Evolutionary conservation across 2,113 vertebrate species (phyloP).

Genomic region (Campylomormyrus tamandua): DNA sequence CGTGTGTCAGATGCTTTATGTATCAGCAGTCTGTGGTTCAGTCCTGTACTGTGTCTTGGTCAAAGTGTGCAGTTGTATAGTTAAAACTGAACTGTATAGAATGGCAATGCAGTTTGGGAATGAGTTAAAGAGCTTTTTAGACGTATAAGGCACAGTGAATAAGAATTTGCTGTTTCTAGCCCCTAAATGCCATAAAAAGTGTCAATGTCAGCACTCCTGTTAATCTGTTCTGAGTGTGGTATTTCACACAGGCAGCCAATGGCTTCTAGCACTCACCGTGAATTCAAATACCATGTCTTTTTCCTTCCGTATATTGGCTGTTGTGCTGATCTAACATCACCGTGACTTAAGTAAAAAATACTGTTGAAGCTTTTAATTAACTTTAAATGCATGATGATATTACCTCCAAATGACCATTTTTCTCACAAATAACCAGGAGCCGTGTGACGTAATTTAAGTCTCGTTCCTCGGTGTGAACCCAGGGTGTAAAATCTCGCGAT

Average conservation of each 20-base stretch:
- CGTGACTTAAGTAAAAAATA: background rate
- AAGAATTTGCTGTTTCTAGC: background rate
- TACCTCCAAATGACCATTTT: background rate
- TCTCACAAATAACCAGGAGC: background rate
- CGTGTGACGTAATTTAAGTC: background rate
- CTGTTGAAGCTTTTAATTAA: background rate
- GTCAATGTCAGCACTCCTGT: background rate
- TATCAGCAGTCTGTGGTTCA: background rate
- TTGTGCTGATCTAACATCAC: background rate
- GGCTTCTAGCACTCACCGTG: background rate
- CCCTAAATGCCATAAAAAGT: background rate
- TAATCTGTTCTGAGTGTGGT: background rate
- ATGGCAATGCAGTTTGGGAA: background rate
- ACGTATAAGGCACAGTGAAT: background rate
- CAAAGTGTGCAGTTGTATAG: background rate
- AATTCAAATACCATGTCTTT: background rate
- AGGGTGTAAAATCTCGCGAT: background rate
- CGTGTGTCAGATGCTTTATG: background rate
- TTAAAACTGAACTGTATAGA: background rate
- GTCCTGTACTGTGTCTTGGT: background rate
- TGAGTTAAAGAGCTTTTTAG: background rate
- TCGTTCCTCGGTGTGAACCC: constrained; percentile 1
- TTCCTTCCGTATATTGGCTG: background rate
- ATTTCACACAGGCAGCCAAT: background rate
- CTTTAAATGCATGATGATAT: background rate